These are phyloP conservation scores for Pyxicephalus adspersus DNA, from an alignment of 2,113 vertebrate genomes.

Conservation along the genomic window DNA sequence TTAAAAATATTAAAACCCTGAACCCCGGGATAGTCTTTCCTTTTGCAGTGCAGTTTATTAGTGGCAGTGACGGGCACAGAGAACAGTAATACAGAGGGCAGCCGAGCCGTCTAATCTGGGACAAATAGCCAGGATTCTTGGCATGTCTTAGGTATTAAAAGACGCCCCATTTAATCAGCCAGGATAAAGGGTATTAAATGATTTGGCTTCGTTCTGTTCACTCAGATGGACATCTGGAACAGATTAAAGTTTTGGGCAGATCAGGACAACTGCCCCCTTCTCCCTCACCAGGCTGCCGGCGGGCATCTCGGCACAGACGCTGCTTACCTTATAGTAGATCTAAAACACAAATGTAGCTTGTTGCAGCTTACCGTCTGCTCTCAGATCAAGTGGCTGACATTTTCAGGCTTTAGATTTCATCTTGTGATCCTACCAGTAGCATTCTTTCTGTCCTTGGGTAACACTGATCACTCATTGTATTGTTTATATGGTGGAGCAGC, in stretches of 20 bases:
- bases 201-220: slow-evolving; percentile 40
- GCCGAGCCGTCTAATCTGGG: slow-evolving; percentile 27
- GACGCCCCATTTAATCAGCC: slow-evolving; percentile 47
- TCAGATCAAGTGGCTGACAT: too few species aligned
- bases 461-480: too few species aligned
- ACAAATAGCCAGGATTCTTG: slow-evolving; percentile 50
- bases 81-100: neutral
- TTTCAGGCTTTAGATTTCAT: too few species aligned
- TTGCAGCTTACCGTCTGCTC: too few species aligned
- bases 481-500: too few species aligned
- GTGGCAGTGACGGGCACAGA: neutral
- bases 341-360: too few species aligned
- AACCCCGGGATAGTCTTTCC: too few species aligned
- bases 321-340: neutral
- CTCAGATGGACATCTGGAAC: slow-evolving; percentile 42
- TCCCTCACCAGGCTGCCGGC: neutral
- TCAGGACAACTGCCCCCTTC: slow-evolving; percentile 3
- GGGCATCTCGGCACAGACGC: neutral
- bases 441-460: too few species aligned
- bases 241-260: slow-evolving; percentile 32
- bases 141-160: slow-evolving; percentile 50
- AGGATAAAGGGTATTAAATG: slow-evolving; percentile 44
- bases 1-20: too few species aligned
- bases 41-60: too few species aligned
- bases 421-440: too few species aligned